phyloP scores from a whole-genome alignment of 2,113 vertebrate species.

The Beaufortia kweichowensis region DNA sequence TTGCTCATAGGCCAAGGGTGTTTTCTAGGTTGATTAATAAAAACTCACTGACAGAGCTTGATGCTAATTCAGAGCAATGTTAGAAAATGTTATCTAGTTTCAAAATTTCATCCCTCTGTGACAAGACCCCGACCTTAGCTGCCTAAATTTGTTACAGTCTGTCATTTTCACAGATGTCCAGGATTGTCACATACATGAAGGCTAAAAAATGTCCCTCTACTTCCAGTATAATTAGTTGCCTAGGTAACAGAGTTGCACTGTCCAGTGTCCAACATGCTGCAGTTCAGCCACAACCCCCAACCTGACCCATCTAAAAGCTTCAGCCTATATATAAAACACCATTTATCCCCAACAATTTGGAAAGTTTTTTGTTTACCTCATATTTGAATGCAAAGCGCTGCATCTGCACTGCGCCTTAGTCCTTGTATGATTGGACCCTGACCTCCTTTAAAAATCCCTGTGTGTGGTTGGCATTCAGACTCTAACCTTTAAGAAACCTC shows the following conservation, averaged over 20 bases:
- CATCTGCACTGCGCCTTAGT: background rate
- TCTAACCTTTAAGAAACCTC: background rate
- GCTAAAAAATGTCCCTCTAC: too few relatives aligned
- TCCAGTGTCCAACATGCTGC: too few relatives aligned
- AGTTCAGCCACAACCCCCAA: too few relatives aligned
- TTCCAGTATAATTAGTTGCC: background rate
- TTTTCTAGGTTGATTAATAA: too few relatives aligned
- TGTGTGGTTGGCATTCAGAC: slow-evolving; percentile 1
- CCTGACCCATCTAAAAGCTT: background rate
- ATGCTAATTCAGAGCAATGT: too few relatives aligned
- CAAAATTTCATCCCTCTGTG: too few relatives aligned
- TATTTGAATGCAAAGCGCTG: background rate
- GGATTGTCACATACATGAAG: too few relatives aligned
- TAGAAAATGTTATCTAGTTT: too few relatives aligned
- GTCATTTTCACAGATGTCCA: too few relatives aligned
- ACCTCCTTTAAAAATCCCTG: background rate
- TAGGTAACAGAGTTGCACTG: background rate
- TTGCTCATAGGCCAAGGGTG: background rate
- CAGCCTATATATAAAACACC: background rate
- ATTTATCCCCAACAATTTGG: background rate
- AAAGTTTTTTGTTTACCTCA: background rate
- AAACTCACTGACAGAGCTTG: too few relatives aligned
- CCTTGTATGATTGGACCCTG: background rate
- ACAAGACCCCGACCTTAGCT: too few relatives aligned
- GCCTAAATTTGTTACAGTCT: too few relatives aligned